phyloP scores from a whole-genome alignment of 2,888 invertebrate genomes.

The Chrysolina americana region DNA sequence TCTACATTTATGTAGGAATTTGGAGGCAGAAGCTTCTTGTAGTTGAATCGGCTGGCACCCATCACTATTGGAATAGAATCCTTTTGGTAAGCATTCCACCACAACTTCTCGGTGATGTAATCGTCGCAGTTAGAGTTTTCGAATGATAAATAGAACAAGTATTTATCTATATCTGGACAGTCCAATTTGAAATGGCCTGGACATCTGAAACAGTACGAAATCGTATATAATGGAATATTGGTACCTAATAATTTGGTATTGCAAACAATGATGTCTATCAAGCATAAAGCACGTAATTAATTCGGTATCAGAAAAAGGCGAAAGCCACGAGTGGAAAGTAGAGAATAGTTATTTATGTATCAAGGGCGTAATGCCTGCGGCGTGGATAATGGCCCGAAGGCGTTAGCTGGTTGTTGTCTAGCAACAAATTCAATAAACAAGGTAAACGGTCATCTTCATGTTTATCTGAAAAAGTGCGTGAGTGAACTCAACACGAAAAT shows the following conservation, averaged over 20 bases:
- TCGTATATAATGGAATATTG: neutral
- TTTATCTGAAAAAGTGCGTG: no score
- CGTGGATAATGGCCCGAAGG: no score
- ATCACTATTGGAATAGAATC: constrained; percentile 78
- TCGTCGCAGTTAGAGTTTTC: constrained; percentile 81
- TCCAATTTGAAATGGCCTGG: constrained; percentile 76
- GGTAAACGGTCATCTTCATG: no score
- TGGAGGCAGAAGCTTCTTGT: constrained; percentile 74
- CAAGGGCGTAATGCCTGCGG: no score
- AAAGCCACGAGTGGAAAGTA: no score
- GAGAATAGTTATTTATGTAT: no score
- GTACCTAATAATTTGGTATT: no score
- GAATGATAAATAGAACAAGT: constrained; percentile 80
- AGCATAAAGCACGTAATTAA: neutral
- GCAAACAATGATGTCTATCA: no score
- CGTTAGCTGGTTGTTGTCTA: no score
- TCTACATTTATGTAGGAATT: constrained; percentile 76
- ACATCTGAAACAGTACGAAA: constrained; percentile 70
- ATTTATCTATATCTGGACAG: constrained; percentile 73
- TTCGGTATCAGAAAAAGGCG: neutral
- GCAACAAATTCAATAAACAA: no score
- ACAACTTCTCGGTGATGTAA: constrained; percentile 81
- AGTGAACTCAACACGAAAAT: no score
- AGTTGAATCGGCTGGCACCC: constrained; percentile 71
- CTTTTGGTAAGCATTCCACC: constrained; percentile 77